Evolutionary conservation across 2,888 invertebrate genomes (phyloP), one percentile per base, ranked within the genome.

Genomic region (Cryptus viduatorius): DNA sequence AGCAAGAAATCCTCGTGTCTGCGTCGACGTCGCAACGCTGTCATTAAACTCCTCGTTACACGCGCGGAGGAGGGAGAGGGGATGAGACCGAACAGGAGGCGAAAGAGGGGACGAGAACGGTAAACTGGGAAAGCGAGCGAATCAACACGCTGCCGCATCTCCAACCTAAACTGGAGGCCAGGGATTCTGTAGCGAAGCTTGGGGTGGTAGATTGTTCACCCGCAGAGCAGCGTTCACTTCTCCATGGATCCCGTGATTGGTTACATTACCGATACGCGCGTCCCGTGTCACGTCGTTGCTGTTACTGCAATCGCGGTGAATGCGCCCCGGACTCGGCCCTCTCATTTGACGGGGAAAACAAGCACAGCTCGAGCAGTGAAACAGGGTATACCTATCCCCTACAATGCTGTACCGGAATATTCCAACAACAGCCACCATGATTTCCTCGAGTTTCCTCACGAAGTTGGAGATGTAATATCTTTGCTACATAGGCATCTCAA

Each of bases 211-310:
- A 50, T 16, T 16, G 48, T 50, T 12, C 64, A 69, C 72, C 73
- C 64, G 79, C 75, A 67, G 72, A 69, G 69, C 69, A 29, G 72
- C 59, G 64, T 67, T 53, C 81, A 61, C 53, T 82, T 82, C 76
- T 68, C 82, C 84, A 76, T 85, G 85, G 80, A 82, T 82, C 86
- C 90, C 88, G 89, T 93, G 92, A 93, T 93, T 93, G 93, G 93
- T 93, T 93, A 93, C 93, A 93, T 93, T 93, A 93, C 93, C 90
- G 93, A 93, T 93, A 92, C 90, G 92, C 93, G 93, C 93, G 93
- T 93, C 90, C 89, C 92, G 89, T 90, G 92, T 93, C 93, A 92
- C 87, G 88, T 88, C 67, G 78, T 87, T 90, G 91, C 92, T 93
- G 92, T 92, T 92, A 92, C 92, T 92, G 92, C 91, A 91, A 91